A percentile compares a stretch with the other conserved stretches of the same genome.
phyloP scores from a whole-genome alignment of 2,797 vertebrate species.

The Cygnus olor region DNA sequence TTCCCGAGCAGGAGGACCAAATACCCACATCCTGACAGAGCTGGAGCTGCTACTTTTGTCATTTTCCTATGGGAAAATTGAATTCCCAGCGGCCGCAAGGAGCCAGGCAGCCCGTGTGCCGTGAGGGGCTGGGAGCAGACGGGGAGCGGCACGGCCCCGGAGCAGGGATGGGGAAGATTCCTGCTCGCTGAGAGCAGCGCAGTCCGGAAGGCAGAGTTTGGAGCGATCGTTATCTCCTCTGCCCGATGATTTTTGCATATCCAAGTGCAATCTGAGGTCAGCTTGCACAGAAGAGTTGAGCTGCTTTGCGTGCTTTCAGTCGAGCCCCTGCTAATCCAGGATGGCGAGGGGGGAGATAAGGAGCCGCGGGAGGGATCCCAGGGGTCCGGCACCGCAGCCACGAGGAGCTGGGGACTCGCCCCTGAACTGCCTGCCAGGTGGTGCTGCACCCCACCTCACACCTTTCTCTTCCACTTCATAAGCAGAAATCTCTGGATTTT shows the following conservation, averaged over 20 bases:
- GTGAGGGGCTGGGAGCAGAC: background rate
- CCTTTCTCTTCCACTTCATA: background rate
- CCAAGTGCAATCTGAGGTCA: background rate
- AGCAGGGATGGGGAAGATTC: background rate
- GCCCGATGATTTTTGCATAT: background rate
- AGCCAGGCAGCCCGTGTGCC: background rate
- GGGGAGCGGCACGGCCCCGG: background rate
- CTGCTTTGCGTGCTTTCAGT: background rate
- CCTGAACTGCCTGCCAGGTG: background rate
- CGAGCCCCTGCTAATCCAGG: rapidly evolving
- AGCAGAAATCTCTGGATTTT: background rate
- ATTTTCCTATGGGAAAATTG: background rate
- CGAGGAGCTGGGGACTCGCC: rapidly evolving
- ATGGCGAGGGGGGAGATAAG: background rate
- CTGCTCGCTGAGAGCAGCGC: background rate
- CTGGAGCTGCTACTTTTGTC: background rate
- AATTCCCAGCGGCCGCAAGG: background rate
- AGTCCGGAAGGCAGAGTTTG: background rate
- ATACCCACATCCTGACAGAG: background rate
- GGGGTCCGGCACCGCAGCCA: background rate
- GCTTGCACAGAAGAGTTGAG: background rate
- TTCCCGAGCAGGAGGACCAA: background rate
- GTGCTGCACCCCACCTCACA: background rate
- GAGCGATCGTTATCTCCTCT: background rate
- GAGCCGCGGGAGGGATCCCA: rapidly evolving